Evolutionary conservation across 1,140 invertebrate genomes (phyloP).

Genomic region (Achroia grisella): DNA sequence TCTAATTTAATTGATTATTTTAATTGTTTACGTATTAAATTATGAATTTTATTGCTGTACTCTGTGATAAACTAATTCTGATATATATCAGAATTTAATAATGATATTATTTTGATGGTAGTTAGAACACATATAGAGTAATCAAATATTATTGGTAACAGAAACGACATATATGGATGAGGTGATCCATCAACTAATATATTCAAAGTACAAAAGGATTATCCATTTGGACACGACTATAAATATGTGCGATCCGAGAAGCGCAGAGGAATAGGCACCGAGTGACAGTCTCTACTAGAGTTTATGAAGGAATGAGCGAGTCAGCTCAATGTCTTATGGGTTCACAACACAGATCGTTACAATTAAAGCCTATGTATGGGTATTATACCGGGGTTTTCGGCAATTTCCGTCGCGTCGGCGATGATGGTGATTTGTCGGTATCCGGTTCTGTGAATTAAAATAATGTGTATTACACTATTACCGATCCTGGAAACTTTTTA

Average conservation of each 20-base stretch:
- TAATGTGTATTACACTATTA: conserved; percentile 24
- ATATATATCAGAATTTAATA: no score
- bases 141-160: no score
- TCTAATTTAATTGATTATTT: no score
- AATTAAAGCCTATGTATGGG: conserved; percentile 62
- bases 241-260: conserved; percentile 38
- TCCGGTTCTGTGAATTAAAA: conserved; percentile 80
- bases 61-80: no score
- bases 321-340: conserved; percentile 46
- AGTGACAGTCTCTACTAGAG: conserved; percentile 66
- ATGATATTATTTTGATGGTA: no score
- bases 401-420: conserved; percentile 91
- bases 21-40: no score
- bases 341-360: conserved; percentile 69
- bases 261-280: conserved; percentile 59
- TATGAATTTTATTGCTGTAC: no score
- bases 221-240: conserved; percentile 21
- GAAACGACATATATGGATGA: no score
- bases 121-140: no score
- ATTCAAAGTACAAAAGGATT: conserved; percentile 16
- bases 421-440: conserved; percentile 87
- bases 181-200: conserved; percentile 28
- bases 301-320: conserved; percentile 46
- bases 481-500: not conserved
- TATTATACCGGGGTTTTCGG: conserved; percentile 95